phyloP scores from a whole-genome alignment of 2,888 invertebrate genomes.

The Sarcophaga rosellei region DNA sequence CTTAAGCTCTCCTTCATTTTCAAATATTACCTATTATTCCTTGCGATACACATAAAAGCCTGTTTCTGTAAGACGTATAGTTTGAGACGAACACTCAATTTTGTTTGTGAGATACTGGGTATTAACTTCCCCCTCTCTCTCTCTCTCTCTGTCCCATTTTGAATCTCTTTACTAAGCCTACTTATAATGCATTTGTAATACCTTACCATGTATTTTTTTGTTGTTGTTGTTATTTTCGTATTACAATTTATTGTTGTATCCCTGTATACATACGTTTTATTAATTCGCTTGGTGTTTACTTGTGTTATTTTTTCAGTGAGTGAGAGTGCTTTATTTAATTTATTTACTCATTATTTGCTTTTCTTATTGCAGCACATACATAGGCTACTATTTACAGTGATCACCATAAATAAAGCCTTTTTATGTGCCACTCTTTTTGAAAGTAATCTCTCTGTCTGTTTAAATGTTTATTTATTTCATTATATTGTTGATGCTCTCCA shows the following conservation, averaged over 20 bases:
- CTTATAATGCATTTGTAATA: neutral
- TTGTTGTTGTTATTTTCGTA: neutral
- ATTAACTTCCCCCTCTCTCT: too few relatives aligned
- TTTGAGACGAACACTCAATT: too few relatives aligned
- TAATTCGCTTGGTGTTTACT: neutral
- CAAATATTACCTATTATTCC: too few relatives aligned
- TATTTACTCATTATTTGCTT: constrained; percentile 41
- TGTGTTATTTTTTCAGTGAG: neutral
- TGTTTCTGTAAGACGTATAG: too few relatives aligned
- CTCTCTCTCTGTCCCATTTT: too few relatives aligned
- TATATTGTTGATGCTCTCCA: constrained; percentile 4
- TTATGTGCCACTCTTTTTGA: neutral
- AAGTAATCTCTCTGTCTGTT: neutral
- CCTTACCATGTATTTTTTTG: neutral
- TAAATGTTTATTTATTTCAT: constrained; percentile 3
- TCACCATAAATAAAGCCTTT: neutral
- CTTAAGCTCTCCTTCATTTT: too few relatives aligned
- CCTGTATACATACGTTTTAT: neutral
- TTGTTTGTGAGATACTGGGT: too few relatives aligned
- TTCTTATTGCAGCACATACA: constrained; percentile 25
- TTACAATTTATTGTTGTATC: neutral
- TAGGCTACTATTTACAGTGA: neutral
- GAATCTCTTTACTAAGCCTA: too few relatives aligned
- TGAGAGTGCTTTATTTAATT: constrained; percentile 23
- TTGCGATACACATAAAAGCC: too few relatives aligned